Evolutionary conservation across 2,113 vertebrate genomes (phyloP), one percentile per base, ranked within the genome.

Genomic region (Gopherus flavomarginatus): DNA sequence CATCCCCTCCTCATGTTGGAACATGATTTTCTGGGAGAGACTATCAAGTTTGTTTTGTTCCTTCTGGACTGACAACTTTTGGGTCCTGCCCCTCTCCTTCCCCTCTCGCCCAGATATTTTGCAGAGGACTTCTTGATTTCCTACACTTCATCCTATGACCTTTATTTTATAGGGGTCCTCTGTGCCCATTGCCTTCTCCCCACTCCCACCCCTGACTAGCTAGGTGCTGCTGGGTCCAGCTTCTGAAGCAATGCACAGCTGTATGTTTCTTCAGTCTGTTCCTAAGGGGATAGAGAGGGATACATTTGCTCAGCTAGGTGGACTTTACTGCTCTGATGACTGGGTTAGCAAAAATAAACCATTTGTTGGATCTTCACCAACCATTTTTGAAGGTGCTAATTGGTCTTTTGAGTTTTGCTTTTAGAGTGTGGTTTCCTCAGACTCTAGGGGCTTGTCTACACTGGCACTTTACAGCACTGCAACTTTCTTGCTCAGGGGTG

Each of bases 91-190:
- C 47, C 24, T 11, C 14, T 16, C 3, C 10, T 8, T 1, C 27
- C 0, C 1, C 10, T 49, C 47, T 10, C 47, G 47, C 10, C 5
- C 24, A 44, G 80, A 56, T 12, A 17, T 77, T 86, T 94, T 57
- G 53, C 8, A 52, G 21, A 82, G 42, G 62, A 44, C 24, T 87
- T 90, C 88, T 49, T 26, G 21, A 42, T 56, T 38, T 54, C 22
- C 13, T 44, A 22, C 5, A 0, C 85, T 90, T 38, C 56, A 77
- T 11, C 78, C 69, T 81, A 65, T 6, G 49, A 50, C 72, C 59
- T 81, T 83, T 89, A 77, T 95, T 95, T 96, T 96, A 53, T 89
- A 62, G 83, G 77, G 47, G 11, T 56, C n/a, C 93, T n/a, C 56
- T 89, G 80, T 47, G 84, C 86, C 50, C 47, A 90, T 92, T 92